Conservation (phyloP, 2,797 vertebrate genomes). For the Lemur catta region DNA sequence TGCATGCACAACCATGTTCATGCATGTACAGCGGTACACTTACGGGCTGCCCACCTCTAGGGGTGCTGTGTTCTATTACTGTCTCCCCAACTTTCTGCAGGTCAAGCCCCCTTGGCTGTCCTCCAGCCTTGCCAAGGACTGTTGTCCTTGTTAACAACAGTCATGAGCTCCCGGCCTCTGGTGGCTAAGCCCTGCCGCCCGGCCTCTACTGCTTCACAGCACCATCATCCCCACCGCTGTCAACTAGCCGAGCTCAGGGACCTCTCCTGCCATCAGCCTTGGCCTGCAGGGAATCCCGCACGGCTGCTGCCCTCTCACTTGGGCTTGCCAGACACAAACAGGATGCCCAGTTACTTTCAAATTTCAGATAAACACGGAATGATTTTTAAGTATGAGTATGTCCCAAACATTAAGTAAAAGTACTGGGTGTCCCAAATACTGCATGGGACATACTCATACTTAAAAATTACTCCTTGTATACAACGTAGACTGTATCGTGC, state of each 20-base stretch:
- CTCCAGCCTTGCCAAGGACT: neutral
- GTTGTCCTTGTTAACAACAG: neutral
- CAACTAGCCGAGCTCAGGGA: neutral
- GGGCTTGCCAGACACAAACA: too few relatives aligned
- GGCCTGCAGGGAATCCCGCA: neutral
- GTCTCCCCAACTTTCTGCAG: neutral
- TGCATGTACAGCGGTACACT: neutral
- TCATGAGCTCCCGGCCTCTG: neutral
- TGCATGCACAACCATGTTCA: neutral
- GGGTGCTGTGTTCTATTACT: neutral
- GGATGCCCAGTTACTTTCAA: neutral
- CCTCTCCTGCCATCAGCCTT: neutral
- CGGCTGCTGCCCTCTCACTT: neutral
- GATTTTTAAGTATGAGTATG: neutral
- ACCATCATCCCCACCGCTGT: neutral
- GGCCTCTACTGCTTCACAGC: neutral
- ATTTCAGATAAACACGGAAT: neutral
- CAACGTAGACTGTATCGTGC: too few relatives aligned
- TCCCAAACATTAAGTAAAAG: neutral
- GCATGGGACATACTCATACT: neutral
- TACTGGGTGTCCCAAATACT: neutral
- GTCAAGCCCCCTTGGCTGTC: neutral
- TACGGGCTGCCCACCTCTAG: neutral
- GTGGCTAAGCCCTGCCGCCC: neutral
- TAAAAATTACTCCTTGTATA: neutral